Base-by-base conservation (phyloP, 2,113 vertebrate species). In the Echinops telfairi region DNA sequence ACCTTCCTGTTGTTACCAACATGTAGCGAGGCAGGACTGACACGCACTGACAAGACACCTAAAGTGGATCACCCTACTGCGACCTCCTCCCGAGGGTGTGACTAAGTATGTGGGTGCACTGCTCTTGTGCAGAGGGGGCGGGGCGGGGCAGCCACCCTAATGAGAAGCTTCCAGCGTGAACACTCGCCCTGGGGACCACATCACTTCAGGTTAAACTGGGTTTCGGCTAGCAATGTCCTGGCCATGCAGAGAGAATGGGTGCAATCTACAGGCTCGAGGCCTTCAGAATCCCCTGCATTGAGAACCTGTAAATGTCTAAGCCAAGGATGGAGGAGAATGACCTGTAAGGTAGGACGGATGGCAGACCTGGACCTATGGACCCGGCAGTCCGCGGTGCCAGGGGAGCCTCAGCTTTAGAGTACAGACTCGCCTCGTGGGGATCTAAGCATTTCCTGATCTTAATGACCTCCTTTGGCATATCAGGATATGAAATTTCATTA, bases 1-100 rank as follows among this genome's bases (percentile, higher is more conserved):
- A 92, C 2, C 23, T 27, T 76, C 84, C 31, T 27, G 78, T 38
- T 73, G 57, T n/a, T 62, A 80, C 64, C 14, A 85, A 87, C 33
- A 27, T 43, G 29, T 68, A 94, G 15, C 47, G 92, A 90, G 27
- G 68, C 94, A 85, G 57, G 14, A 6, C 60, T 84, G 47, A 79
- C 92, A 83, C 29, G 80, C 90, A 89, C 70, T 40, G 85, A 92
- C 76, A 22, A 89, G 62, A 64, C 62, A 84, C 29, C 78, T 93
- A 16, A 66, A 88, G 60, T n/a, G 16, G 47, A 73, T 36, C 95
- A 95, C 95, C 83, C 57, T 20, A 93, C 78, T 40, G 12, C 23
- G 15, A 36, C 29, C 29, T 36, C 17, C 43, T 47, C 8, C 3
- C 4, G 60, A 38, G 68, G 71, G 12, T 27, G 7, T 22, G 47